A percentile compares a stretch with the other conserved stretches of the same genome.
Conservation (phyloP, 2,888 invertebrate genomes). For the Caenorhabditis imperialis region DNA sequence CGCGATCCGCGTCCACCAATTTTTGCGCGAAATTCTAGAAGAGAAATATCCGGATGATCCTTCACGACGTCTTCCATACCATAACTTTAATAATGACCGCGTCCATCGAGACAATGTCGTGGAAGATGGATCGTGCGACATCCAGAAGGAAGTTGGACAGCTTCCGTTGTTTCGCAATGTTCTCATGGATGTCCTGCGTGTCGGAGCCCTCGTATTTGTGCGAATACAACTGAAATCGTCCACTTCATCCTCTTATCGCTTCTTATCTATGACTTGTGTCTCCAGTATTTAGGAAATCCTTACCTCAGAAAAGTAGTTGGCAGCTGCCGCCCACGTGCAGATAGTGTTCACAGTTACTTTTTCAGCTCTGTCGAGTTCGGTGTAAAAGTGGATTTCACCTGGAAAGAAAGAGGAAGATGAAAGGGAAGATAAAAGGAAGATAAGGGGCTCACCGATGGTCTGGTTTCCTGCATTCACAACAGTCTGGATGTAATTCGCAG, state of each 20-base stretch:
- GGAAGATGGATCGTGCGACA: conserved; percentile 89
- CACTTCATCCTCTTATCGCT: conserved; percentile 21
- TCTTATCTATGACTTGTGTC: neutral
- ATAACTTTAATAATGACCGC: conserved; percentile 87
- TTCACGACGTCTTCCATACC: conserved; percentile 77
- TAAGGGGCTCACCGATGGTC: conserved; percentile 46
- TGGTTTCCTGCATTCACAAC: conserved; percentile 50
- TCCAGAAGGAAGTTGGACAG: conserved; percentile 85
- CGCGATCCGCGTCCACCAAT: conserved; percentile 87
- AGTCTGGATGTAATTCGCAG: conserved; percentile 40
- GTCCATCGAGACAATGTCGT: conserved; percentile 90
- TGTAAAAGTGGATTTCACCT: conserved; percentile 74
- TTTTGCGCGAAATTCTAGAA: conserved; percentile 85
- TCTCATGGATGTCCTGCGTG: conserved; percentile 55
- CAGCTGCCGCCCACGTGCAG: conserved; percentile 70
- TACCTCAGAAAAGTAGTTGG: conserved; percentile 72
- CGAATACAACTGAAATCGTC: conserved; percentile 82
- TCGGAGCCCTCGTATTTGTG: conserved; percentile 80
- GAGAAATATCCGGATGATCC: neutral
- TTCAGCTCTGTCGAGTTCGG: conserved; percentile 60
- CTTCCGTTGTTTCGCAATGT: conserved; percentile 63
- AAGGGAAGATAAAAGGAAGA: too few relatives aligned
- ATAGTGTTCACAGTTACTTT: conserved; percentile 66
- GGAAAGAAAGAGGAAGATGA: conserved; percentile 5
- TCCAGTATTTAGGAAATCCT: neutral